Conservation (phyloP, 2,797 vertebrate genomes). For the Thaleichthys pacificus region DNA sequence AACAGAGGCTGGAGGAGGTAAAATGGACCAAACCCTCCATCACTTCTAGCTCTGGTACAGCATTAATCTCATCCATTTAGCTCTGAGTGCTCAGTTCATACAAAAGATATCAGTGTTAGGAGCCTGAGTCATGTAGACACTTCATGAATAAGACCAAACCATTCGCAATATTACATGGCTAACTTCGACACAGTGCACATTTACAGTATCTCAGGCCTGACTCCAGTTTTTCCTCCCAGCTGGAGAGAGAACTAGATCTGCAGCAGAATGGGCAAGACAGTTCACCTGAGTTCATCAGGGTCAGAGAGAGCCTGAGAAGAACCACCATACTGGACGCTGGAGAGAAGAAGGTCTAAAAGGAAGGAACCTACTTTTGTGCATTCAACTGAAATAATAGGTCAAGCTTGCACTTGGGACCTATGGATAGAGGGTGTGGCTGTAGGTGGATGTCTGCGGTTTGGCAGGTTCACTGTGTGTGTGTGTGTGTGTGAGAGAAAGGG, state of each 20-base stretch:
- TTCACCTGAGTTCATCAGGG: constrained; percentile 84
- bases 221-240: constrained; percentile 54
- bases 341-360: constrained; percentile 63
- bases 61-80: too few relatives aligned
- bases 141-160: too few relatives aligned
- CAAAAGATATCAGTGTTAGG: too few relatives aligned
- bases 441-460: not conserved
- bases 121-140: not conserved
- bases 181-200: too few relatives aligned
- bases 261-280: constrained; percentile 66
- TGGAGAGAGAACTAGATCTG: constrained; percentile 76
- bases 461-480: not conserved
- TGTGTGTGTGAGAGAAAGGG: too few relatives aligned
- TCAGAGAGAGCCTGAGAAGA: constrained; percentile 84
- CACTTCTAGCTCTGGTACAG: too few relatives aligned
- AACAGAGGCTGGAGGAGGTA: constrained; percentile 75
- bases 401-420: not conserved
- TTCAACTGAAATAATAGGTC: not conserved
- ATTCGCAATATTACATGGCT: too few relatives aligned
- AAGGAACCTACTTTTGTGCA: too few relatives aligned
- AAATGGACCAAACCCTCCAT: not conserved
- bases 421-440: not conserved
- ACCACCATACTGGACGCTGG: constrained; percentile 60
- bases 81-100: too few relatives aligned
- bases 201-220: too few relatives aligned